Percentiles rank a stretch among this genome's conserved stretches.
These are phyloP conservation scores for Knipowitschia caucasica DNA, from an alignment of 2,797 vertebrate species.

Conservation along the genomic window DNA sequence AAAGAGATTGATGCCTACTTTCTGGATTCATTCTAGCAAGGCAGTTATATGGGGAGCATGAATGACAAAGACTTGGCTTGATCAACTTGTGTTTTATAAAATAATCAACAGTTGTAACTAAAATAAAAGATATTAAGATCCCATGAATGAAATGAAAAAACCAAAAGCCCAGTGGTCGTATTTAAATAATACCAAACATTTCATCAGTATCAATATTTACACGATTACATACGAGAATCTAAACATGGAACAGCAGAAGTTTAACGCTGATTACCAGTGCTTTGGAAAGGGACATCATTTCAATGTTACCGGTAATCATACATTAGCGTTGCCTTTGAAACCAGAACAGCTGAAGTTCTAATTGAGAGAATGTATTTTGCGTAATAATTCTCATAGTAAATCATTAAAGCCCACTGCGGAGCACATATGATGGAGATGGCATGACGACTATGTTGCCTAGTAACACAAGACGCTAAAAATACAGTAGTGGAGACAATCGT, in stretches of 20 bases:
- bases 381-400: constrained; percentile 11
- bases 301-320: constrained; percentile 6
- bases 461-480: constrained; percentile 38
- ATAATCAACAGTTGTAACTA: constrained; percentile 46
- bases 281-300: constrained; percentile 9
- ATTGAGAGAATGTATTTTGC: constrained; percentile 1
- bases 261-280: constrained; percentile 12
- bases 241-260: constrained; percentile 9
- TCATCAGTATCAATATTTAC: background rate
- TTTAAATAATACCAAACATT: constrained; percentile 9
- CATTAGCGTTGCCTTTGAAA: background rate
- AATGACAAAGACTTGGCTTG: background rate
- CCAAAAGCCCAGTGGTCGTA: constrained; percentile 8
- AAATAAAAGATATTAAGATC: constrained; percentile 44
- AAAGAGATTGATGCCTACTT: constrained; percentile 21
- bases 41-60: background rate
- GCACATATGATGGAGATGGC: constrained; percentile 17
- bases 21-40: background rate
- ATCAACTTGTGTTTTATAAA: constrained; percentile 49
- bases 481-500: constrained; percentile 23
- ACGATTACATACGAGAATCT: constrained; percentile 10
- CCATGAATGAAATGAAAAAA: constrained; percentile 17
- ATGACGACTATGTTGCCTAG: constrained; percentile 42
- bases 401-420: constrained; percentile 8
- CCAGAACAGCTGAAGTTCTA: constrained; percentile 2